These are phyloP conservation scores for Ceramica pisi DNA, from an alignment of 2,888 invertebrate genomes.

Conservation along the genomic window DNA sequence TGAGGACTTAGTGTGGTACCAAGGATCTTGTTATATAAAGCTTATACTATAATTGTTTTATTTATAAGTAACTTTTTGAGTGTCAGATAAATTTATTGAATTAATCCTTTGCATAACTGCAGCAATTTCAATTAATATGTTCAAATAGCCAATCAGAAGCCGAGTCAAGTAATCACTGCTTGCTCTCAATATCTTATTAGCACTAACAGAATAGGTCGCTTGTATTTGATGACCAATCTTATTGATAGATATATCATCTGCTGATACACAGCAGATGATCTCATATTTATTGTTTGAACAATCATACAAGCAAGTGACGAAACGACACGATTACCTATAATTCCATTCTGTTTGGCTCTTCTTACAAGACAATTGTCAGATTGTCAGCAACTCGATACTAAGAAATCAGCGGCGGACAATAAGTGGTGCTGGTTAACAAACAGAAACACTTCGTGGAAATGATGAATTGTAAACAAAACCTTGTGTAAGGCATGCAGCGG, in stretches of 20 bases:
- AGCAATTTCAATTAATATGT: conserved; percentile 9
- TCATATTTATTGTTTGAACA: conserved; percentile 13
- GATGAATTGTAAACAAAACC: conserved; percentile 75
- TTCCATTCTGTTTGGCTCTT: conserved; percentile 42
- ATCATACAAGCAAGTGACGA: conserved; percentile 7
- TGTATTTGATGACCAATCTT: conserved; percentile 65
- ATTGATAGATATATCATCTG: conserved; percentile 1
- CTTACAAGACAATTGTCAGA: conserved; percentile 58
- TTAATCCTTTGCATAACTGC: conserved; percentile 1
- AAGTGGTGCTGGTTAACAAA: conserved; percentile 72
- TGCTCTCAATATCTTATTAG: conserved; percentile 25
- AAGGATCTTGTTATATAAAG: not conserved
- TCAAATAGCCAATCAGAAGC: conserved; percentile 6
- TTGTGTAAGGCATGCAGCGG: conserved; percentile 45
- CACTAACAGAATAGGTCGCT: conserved; percentile 52
- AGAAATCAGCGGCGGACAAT: conserved; percentile 77
- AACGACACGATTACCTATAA: conserved; percentile 19
- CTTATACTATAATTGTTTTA: not conserved
- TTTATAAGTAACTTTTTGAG: conserved; percentile 9
- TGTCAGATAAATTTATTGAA: not conserved
- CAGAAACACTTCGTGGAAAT: conserved; percentile 80
- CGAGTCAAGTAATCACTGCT: conserved; percentile 23
- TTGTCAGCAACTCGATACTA: conserved; percentile 68
- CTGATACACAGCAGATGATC: too few species aligned
- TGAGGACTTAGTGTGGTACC: conserved; percentile 17